phyloP scores from a whole-genome alignment of 2,797 vertebrate species.

The Bothrops alternatus region DNA sequence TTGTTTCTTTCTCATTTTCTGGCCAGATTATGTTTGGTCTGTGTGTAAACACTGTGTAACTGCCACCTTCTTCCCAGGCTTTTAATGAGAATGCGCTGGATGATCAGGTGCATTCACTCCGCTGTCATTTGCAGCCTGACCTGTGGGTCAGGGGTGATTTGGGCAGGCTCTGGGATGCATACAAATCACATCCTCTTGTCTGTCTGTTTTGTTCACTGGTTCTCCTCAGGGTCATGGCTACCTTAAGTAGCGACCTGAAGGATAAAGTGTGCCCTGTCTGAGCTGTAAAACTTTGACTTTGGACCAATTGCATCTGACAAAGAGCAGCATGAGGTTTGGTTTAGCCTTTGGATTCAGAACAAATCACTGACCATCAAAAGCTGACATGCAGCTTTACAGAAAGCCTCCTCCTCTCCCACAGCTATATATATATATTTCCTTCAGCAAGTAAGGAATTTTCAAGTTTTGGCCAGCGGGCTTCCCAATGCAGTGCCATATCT shows the following conservation, averaged over 20 bases:
- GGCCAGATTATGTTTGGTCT: constrained; percentile 71
- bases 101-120: constrained; percentile 79
- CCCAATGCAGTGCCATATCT: constrained; percentile 55
- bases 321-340: constrained; percentile 78
- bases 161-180: constrained; percentile 78
- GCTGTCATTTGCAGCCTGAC: constrained; percentile 81
- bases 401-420: constrained; percentile 70
- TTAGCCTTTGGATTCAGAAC: constrained; percentile 78
- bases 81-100: constrained; percentile 80
- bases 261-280: constrained; percentile 80
- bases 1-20: constrained; percentile 68
- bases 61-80: constrained; percentile 70
- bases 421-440: constrained; percentile 48
- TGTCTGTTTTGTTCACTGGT: constrained; percentile 83
- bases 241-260: constrained; percentile 81
- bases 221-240: constrained; percentile 82
- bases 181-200: constrained; percentile 84
- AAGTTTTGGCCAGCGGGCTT: constrained; percentile 57
- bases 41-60: constrained; percentile 71
- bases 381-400: constrained; percentile 71
- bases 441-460: constrained; percentile 63
- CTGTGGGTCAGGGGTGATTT: constrained; percentile 78
- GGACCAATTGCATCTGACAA: constrained; percentile 80
- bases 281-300: constrained; percentile 79
- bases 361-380: constrained; percentile 79